Evolutionary conservation across 2,113 vertebrate species (phyloP), one percentile per base, ranked within the genome.

Genomic region (Prionailurus viverrinus): DNA sequence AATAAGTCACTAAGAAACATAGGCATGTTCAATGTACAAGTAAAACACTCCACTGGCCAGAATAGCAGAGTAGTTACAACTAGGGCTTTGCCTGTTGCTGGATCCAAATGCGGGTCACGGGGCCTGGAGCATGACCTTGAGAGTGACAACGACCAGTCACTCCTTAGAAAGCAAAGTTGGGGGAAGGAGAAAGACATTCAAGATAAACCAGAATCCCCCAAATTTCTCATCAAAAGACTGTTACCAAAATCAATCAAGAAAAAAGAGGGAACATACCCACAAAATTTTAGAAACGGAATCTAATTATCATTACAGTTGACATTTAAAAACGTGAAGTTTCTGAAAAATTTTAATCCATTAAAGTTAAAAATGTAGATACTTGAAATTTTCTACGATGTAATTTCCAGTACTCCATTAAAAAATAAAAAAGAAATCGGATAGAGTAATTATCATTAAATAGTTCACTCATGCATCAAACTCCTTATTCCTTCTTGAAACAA

Each of bases 141-240:
- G 18, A 4, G 12, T 29, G 7, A 29, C 3, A 3, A 18, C 13
- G 18, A 18, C 8, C 18, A 23, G 10, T 53, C 3, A 2, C 23
- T 3, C 7, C 29, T 66, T 23, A 7, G 2, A 18, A 41, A 53
- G 6, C 16, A 31, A 51, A 89, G 48, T 10, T 3, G 9, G 7
- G 31, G 7, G 16, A 83, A 19, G 7, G 16, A 51, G 9, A 58
- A 31, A 69, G 33, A 66, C 21, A 29, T 19, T 89, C n/a, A n/a
- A 0, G 7, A 66, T 12, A 63, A 16, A 14, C 2, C 78, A 76
- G 55, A 55, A n/a, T 41, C n/a, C 29, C 55, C 27, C 0, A 15
- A 53, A 89, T 65, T 65, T 73, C 27, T 73, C 33, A 58, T 16
- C 18, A 80, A 96, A 86, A 78, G 33, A 3, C 21, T 21, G 8